Evolutionary conservation across 2,888 invertebrate genomes (phyloP).

Genomic region (Lottia scabra): DNA sequence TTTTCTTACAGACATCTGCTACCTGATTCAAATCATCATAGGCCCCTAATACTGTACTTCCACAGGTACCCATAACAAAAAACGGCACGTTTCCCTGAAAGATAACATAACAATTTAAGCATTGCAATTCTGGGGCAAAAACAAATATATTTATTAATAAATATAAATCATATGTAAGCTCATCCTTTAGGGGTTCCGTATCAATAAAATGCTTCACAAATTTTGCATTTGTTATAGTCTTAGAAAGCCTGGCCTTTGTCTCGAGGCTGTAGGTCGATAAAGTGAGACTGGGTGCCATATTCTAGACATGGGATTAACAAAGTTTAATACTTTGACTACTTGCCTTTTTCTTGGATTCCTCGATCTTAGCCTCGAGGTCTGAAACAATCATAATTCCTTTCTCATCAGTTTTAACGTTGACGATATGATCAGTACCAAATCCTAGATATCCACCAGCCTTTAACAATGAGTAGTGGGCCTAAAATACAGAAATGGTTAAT

Average conservation of each 20-base stretch:
- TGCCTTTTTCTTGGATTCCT: conserved; percentile 38
- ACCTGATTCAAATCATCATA: conserved; percentile 85
- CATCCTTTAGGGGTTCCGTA: too few species aligned
- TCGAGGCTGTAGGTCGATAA: too few species aligned
- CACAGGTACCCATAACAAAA: conserved; percentile 77
- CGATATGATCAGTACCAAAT: conserved; percentile 85
- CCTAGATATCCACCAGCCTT: conserved; percentile 89
- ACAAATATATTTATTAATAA: too few species aligned
- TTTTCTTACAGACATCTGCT: conserved; percentile 80
- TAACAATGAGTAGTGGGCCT: conserved; percentile 84
- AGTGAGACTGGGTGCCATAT: too few species aligned
- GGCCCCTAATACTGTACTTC: conserved; percentile 90
- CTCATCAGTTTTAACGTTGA: conserved; percentile 78
- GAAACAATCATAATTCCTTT: conserved; percentile 78
- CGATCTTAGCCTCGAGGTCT: conserved; percentile 78
- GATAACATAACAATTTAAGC: too few species aligned
- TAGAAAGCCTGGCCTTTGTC: too few species aligned
- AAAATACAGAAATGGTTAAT: conserved; percentile 5
- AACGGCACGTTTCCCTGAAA: conserved; percentile 69
- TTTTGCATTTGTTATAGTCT: too few species aligned
- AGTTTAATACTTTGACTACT: too few species aligned
- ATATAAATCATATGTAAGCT: too few species aligned
- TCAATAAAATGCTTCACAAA: too few species aligned
- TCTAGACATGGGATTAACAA: too few species aligned
- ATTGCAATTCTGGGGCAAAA: too few species aligned